These are phyloP conservation scores for Passer domesticus DNA, from an alignment of 2,113 vertebrate genomes.

Conservation along the genomic window DNA sequence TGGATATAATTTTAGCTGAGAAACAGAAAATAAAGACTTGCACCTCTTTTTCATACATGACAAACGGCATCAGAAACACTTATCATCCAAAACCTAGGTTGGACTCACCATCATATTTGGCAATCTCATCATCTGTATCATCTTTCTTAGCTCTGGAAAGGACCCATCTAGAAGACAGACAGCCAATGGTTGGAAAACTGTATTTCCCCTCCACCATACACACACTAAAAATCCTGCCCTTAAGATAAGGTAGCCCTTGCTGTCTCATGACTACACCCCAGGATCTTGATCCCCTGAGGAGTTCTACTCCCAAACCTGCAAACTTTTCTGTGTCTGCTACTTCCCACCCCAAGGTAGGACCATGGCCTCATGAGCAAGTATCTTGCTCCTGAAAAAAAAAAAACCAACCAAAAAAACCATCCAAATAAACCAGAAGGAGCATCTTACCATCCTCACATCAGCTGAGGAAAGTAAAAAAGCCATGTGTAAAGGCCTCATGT, in stretches of 20 bases:
- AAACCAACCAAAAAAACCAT: not conserved
- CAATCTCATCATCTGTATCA: slow-evolving; percentile 92
- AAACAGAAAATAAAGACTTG: not conserved
- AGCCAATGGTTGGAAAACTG: not conserved
- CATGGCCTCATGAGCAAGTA: too few species aligned
- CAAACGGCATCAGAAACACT: not conserved
- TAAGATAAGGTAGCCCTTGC: not conserved
- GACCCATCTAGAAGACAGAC: slow-evolving; percentile 84
- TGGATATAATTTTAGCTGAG: not conserved
- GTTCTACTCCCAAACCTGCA: not conserved
- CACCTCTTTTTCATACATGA: not conserved
- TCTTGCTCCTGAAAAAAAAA: not conserved
- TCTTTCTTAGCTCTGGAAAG: slow-evolving; percentile 96
- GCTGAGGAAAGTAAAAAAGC: not conserved
- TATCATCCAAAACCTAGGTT: not conserved
- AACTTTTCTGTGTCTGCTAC: not conserved
- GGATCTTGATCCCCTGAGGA: not conserved
- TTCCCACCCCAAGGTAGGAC: not conserved
- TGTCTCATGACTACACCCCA: not conserved
- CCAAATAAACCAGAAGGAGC: not conserved
- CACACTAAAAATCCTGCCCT: not conserved
- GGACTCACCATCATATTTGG: slow-evolving; percentile 93
- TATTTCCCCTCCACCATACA: not conserved
- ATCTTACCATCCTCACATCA: not conserved
- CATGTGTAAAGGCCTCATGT: not conserved